Evolutionary conservation across 2,797 vertebrate genomes (phyloP), one percentile per base, ranked within the genome.

Genomic region (Hypotaenidia okinawae): DNA sequence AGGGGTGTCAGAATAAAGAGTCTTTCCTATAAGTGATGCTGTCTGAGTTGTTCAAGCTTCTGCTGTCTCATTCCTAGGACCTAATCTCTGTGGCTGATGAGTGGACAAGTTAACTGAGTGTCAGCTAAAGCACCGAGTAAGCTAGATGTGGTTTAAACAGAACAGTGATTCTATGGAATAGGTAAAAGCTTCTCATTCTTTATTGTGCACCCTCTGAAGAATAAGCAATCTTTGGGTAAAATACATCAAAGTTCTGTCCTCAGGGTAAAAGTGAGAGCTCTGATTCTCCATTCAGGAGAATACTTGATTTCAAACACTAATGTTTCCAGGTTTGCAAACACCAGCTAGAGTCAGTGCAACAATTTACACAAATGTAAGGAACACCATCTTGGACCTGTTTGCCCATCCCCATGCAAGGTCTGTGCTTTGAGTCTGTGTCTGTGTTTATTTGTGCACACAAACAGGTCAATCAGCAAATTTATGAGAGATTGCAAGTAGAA

Each of bases 211-310:
- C 80, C 51, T 81, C 52, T 83, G 54, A 88, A 80, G 43, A 74
- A 86, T 73, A 54, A 86, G 39, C 69, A 57, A 43, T 30, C 86
- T 90, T 94, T 80, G 86, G 68, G 47, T 15, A 51, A 94, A 90
- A 72, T 59, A 77, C 57, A 66, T 91, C 47, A 78, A 94, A 90
- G 59, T 93, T 85, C 74, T 39, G 25, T 74, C 77, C 81, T 73
- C 49, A 33, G 43, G 69, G 25, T 49, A 84, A 63, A 81, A 80
- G 80, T 33, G 90, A 61, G 63, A 85, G 55, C 72, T 82, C 63
- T 85, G 75, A 88, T 69, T 84, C 69, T 89, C 45, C 49, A 77
- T 64, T 87, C 75, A 82, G 85, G 61, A 84, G 80, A 85, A 66
- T 57, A 33, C 30, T 73, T 88, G 77, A 55, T 43, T 85, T 93